Percentiles rank a stretch among this genome's conserved stretches.
These are phyloP conservation scores for Candoia aspera DNA, from an alignment of 2,113 vertebrate genomes.

Conservation along the genomic window DNA sequence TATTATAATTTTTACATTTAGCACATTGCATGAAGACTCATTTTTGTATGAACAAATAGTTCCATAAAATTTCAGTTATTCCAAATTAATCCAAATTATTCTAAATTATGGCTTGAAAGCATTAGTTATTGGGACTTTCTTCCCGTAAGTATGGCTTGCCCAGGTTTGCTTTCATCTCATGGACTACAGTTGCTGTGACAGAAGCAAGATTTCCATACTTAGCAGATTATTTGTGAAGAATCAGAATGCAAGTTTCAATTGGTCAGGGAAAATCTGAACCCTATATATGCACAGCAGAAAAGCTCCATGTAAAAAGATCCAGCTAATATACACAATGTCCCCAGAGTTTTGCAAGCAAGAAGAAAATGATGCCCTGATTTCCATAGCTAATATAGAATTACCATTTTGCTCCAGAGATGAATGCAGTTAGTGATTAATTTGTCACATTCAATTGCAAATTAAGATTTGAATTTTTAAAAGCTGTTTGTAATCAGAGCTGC, in stretches of 20 bases:
- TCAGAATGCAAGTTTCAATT: not conserved
- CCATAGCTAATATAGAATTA: slow-evolving; percentile 5
- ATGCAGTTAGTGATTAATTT: slow-evolving; percentile 20
- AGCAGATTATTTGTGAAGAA: not conserved
- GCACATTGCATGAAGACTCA: slow-evolving; percentile 8
- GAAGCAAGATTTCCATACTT: not conserved
- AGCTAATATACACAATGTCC: slow-evolving; percentile 6
- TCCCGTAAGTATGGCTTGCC: slow-evolving; percentile 39
- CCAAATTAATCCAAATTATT: not conserved
- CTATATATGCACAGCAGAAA: slow-evolving; percentile 32
- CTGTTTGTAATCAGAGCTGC: slow-evolving; percentile 14
- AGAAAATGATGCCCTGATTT: not conserved
- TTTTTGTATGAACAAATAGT: slow-evolving; percentile 33
- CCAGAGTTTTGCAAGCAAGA: slow-evolving; percentile 32
- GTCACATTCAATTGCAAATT: slow-evolving; percentile 26
- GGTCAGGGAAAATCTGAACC: not conserved
- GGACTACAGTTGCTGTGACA: not conserved
- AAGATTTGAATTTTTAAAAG: slow-evolving; percentile 19
- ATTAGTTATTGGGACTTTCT: slow-evolving; percentile 34
- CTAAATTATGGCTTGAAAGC: not conserved
- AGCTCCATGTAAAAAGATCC: not conserved
- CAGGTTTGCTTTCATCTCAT: slow-evolving; percentile 44
- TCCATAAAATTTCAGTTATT: slow-evolving; percentile 42
- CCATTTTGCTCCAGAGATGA: not conserved
- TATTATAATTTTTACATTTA: slow-evolving; percentile 46